Percentiles rank a stretch among this genome's conserved stretches.
phyloP scores from a whole-genome alignment of 2,797 vertebrate genomes.

The Kryptolebias ocellatus region DNA sequence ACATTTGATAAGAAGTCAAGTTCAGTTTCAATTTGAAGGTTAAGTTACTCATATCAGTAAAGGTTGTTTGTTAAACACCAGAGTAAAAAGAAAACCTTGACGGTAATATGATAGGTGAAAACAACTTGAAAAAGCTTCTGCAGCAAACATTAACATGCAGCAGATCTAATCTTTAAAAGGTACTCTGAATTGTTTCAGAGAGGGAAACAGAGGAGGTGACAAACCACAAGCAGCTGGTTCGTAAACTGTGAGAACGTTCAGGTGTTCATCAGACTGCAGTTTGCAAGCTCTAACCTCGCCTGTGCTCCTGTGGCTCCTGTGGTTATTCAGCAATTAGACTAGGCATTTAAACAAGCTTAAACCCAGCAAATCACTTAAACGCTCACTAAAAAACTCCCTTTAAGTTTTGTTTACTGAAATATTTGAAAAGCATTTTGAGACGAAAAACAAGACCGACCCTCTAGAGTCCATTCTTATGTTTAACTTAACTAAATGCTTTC shows the following conservation, averaged over 20 bases:
- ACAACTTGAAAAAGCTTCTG: slow-evolving; percentile 16
- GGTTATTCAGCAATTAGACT: slow-evolving; percentile 36
- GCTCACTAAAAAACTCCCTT: slow-evolving; percentile 10
- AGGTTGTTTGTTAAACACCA: background rate
- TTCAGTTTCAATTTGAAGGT: background rate
- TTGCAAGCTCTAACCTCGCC: slow-evolving; percentile 26
- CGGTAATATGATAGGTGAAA: slow-evolving; percentile 13
- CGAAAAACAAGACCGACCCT: background rate
- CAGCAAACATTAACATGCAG: slow-evolving; percentile 22
- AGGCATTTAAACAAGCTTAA: slow-evolving; percentile 1
- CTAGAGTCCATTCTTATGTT: too few species aligned
- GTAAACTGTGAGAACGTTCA: background rate
- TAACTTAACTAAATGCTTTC: too few species aligned
- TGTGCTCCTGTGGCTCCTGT: slow-evolving; percentile 15
- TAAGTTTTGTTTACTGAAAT: background rate
- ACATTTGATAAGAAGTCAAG: background rate
- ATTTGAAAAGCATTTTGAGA: background rate
- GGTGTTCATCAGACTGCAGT: slow-evolving; percentile 17
- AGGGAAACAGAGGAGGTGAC: slow-evolving; percentile 11
- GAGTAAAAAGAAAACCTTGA: slow-evolving; percentile 13
- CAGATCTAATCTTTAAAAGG: slow-evolving; percentile 28
- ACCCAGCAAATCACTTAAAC: background rate
- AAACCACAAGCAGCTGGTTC: slow-evolving; percentile 9
- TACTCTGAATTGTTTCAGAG: slow-evolving; percentile 15
- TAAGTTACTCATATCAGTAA: slow-evolving; percentile 4